Base-by-base conservation (phyloP, 2,888 invertebrate species). In the Amiota communis region DNA sequence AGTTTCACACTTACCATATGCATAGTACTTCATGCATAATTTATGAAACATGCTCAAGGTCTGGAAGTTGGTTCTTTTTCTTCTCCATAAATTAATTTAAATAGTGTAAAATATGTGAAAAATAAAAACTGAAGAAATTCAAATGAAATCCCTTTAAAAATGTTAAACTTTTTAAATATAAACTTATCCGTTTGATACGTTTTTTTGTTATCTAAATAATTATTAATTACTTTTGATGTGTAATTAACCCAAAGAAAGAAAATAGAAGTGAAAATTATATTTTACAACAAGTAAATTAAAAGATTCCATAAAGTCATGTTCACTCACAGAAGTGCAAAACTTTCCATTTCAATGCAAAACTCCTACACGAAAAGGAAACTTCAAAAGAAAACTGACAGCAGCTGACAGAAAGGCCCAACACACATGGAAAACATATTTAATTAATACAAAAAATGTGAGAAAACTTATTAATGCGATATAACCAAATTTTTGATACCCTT, bases 291-390 rank as follows among this genome's bases (percentile, higher is more conserved):
- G 36, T 36, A 36, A 36, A 36, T 36, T 36, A 2, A 36, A 6
- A 36, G 36, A 36, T 36, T 6, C 36, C 36, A 36, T 36, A 23
- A 23, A 23, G 23, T 36, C 36, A 36, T 36, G 36, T 36, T 36
- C 36, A 36, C 36, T 36, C 53, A 15, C 53, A 15, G 8, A 53
- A 15, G 9, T 53, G 13, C 15, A 20, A 23, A 68, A 68, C 67
- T 68, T 68, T 68, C 67, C 67, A 68, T 68, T 68, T 68, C 51
- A 68, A 51, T 53, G 67, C 47, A 51, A 46, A 68, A 68, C 67
- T 68, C 67, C 51, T 68, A 68, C 67, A 68, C 67, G 65, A 1
- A 9, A 2, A 51, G 51, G 67, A 68, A 68, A 68, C 67, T 68
- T 68, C 51, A 68, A 68, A 68, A 23, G 53, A 53, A 63, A 63